Evolutionary conservation across 30 jellyfish, hydroid and myxozoan species (phyloP).

Genomic region (Hydractinia echinata): DNA sequence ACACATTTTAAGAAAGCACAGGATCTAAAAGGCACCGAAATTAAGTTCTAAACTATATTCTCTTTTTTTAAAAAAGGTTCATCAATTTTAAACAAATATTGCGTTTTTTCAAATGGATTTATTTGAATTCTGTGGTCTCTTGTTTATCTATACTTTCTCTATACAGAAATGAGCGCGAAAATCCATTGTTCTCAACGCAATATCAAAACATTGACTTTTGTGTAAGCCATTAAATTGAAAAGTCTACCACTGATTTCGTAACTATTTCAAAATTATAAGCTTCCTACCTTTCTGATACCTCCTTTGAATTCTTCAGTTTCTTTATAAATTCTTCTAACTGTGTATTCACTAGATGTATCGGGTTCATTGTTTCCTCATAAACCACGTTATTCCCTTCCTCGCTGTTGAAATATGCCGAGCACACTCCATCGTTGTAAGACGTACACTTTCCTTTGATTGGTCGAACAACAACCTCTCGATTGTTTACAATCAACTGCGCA

Average conservation of each 20-base stretch:
- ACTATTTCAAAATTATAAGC: neutral
- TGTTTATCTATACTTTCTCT: too few relatives aligned
- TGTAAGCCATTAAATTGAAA: too few relatives aligned
- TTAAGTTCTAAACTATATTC: too few relatives aligned
- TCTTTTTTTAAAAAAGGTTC: too few relatives aligned
- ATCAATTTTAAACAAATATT: neutral
- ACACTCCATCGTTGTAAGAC: constrained; percentile 56
- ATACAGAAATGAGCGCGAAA: too few relatives aligned
- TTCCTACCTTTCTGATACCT: neutral
- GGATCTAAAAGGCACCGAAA: too few relatives aligned
- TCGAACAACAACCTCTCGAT: constrained; percentile 1
- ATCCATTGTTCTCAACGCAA: too few relatives aligned
- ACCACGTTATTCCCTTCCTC: constrained; percentile 31
- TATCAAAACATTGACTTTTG: too few relatives aligned
- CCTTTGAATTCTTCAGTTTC: neutral
- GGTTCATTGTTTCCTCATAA: constrained; percentile 68
- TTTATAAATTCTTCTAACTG: constrained; percentile 33
- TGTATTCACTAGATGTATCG: constrained; percentile 58
- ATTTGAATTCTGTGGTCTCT: too few relatives aligned
- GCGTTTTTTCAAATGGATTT: too few relatives aligned
- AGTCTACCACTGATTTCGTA: too few relatives aligned
- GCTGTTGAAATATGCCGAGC: constrained; percentile 50
- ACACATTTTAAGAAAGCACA: too few relatives aligned
- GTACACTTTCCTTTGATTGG: constrained; percentile 56
- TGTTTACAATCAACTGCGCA: constrained; percentile 5